These are phyloP conservation scores for Isichthys henryi DNA, from an alignment of 2,113 vertebrate genomes.

Conservation along the genomic window DNA sequence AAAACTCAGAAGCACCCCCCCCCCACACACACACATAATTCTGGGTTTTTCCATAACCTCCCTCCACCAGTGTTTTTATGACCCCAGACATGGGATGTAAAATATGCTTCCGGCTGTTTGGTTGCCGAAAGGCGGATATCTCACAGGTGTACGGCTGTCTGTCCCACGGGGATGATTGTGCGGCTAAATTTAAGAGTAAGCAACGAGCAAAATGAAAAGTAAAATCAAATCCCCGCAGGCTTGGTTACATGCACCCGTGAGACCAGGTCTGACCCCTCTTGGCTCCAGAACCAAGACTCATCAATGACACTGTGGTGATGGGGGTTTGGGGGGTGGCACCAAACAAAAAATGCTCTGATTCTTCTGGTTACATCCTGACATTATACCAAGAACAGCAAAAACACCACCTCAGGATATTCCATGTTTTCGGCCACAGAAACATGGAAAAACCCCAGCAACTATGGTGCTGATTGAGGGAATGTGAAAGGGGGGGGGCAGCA, in stretches of 20 bases:
- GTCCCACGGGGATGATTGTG: not conserved
- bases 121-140: not conserved
- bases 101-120: slow-evolving; percentile 17
- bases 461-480: slow-evolving; percentile 15
- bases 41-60: slow-evolving; percentile 22
- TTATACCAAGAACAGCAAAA: slow-evolving; percentile 37
- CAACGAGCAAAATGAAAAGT: not conserved
- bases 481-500: slow-evolving; percentile 3
- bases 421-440: slow-evolving; percentile 23
- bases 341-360: slow-evolving; percentile 28
- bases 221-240: not conserved
- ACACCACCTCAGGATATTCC: slow-evolving; percentile 37
- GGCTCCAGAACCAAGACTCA: not conserved
- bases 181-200: not conserved
- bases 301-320: slow-evolving; percentile 9
- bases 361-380: slow-evolving; percentile 30
- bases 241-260: not conserved
- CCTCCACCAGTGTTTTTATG: slow-evolving; percentile 31
- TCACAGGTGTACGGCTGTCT: not conserved
- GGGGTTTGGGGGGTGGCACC: not conserved
- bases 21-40: not conserved
- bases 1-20: slow-evolving; percentile 25
- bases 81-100: slow-evolving; percentile 21
- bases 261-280: not conserved
- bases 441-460: slow-evolving; percentile 7